Evolutionary conservation across 1,140 invertebrate genomes (phyloP).

Genomic region (Paracyclopina nana): DNA sequence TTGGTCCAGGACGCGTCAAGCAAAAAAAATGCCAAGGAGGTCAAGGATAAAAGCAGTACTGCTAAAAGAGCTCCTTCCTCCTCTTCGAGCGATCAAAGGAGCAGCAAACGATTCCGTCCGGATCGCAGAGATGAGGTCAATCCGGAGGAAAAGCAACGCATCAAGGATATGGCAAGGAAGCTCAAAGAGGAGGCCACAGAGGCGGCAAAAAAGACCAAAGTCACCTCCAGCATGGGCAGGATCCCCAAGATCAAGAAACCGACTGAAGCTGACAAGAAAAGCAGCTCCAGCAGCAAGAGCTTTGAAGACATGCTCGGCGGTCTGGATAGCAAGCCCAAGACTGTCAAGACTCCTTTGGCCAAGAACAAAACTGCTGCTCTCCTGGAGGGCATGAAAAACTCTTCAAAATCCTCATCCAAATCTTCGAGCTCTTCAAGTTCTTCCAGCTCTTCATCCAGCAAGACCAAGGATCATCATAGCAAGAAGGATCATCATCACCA

Average conservation of each 20-base stretch:
- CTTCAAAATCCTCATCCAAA: too few species aligned
- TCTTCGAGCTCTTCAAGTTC: too few species aligned
- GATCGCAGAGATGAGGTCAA: slow-evolving; percentile 9
- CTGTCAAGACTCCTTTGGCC: slow-evolving; percentile 11
- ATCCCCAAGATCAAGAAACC: slow-evolving; percentile 10
- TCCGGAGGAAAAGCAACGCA: background rate
- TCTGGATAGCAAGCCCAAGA: slow-evolving; percentile 10
- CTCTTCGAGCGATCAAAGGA: background rate
- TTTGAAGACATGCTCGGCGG: slow-evolving; percentile 6
- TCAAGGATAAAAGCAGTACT: background rate
- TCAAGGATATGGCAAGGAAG: slow-evolving; percentile 1
- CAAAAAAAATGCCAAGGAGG: background rate
- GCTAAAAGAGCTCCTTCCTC: slow-evolving; percentile 1
- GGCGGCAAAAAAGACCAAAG: slow-evolving; percentile 9
- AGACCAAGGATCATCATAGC: background rate
- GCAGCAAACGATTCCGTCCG: background rate
- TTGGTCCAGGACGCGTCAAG: background rate
- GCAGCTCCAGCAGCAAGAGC: slow-evolving; percentile 1
- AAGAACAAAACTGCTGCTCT: slow-evolving; percentile 9
- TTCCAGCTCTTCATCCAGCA: background rate
- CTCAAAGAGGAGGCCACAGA: slow-evolving; percentile 10
- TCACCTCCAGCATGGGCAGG: background rate
- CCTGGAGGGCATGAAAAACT: background rate
- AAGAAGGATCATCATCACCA: background rate
- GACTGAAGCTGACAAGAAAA: background rate